Evolutionary conservation across 2,888 invertebrate species (phyloP).

Genomic region (Dasysyrphus albostriatus): DNA sequence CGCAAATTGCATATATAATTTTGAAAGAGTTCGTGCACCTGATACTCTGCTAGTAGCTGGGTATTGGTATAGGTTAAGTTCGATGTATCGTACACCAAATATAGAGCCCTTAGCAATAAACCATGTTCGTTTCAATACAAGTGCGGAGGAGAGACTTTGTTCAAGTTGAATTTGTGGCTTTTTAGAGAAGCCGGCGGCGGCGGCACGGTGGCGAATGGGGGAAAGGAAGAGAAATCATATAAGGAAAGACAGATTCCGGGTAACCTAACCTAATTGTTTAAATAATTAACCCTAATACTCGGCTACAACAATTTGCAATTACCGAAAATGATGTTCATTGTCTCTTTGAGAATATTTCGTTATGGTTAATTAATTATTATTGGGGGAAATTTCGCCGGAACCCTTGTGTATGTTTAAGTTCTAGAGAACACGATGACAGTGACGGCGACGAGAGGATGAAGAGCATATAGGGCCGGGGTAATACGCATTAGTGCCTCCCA

Average conservation of each 20-base stretch:
- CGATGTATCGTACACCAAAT: background rate
- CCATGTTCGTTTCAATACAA: background rate
- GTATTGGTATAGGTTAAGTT: too few relatives aligned
- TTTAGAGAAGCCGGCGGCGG: background rate
- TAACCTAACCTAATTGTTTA: slow-evolving; percentile 78
- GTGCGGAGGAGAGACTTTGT: background rate
- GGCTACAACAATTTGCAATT: slow-evolving; percentile 79
- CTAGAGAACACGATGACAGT: background rate
- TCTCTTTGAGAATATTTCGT: slow-evolving; percentile 79
- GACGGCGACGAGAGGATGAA: background rate
- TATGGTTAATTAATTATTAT: slow-evolving; percentile 79
- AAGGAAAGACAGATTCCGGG: slow-evolving; percentile 46
- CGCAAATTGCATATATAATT: slow-evolving; percentile 74
- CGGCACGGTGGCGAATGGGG: background rate
- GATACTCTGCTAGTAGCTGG: background rate
- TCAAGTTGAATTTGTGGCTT: slow-evolving; percentile 37
- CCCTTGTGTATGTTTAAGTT: slow-evolving; percentile 55
- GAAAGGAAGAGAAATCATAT: background rate
- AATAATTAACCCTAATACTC: slow-evolving; percentile 79
- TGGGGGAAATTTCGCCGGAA: slow-evolving; percentile 66
- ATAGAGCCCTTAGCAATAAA: slow-evolving; percentile 3
- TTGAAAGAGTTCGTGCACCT: slow-evolving; percentile 49
- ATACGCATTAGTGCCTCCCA: slow-evolving; percentile 68
- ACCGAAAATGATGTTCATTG: slow-evolving; percentile 79
- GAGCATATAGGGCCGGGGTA: slow-evolving; percentile 21